Base-by-base conservation (phyloP, 2,797 vertebrate species). In the Echeneis naucrates region DNA sequence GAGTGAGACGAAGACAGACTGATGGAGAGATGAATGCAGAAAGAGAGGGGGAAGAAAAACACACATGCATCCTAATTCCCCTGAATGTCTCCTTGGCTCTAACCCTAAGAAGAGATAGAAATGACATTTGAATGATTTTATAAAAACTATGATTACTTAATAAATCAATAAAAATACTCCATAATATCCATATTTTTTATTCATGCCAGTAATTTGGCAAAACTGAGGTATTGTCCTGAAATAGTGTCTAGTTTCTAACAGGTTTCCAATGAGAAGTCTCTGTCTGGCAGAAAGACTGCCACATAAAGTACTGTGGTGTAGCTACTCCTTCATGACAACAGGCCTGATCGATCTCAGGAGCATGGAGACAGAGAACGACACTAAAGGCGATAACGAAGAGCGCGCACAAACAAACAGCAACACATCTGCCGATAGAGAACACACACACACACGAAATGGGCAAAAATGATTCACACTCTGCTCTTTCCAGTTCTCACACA, bases 381-480 rank as follows among this genome's bases (percentile, higher is more conserved):
- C 30, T 38, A 2, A 54, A 32, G 32, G 44, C 56, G 32, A 80
- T 48, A 16, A 16, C 44, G 69, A 55, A 45, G 27, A 53, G 17
- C 17, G 55, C 37, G 55, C 8, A 54, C 7, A 47, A 72, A 61
- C 69, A 68, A 81, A 77, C 68, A 67, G 33, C 63, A 74, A 74
- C 57, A 83, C n/a, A n/a, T 89, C 80, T 88, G 85, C 56, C 57
- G n/a, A 56, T 55, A 14, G 38, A 38, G 38, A 38, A 38, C n/a
- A n/a, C n/a, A n/a, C n/a, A 40, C 56, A 80, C 72, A 87, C 61
- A 81, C 75, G 55, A 83, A 82, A 80, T 77, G 80, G 77, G 72
- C 77, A 32, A 48, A 64, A 51, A 24, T 67, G 81, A 87, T 85
- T 75, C 77, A 74, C 58, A 75, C 68, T n/a, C n/a, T n/a, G n/a